Conservation (phyloP, 1,140 invertebrate genomes). For the Drosophila mayri region DNA sequence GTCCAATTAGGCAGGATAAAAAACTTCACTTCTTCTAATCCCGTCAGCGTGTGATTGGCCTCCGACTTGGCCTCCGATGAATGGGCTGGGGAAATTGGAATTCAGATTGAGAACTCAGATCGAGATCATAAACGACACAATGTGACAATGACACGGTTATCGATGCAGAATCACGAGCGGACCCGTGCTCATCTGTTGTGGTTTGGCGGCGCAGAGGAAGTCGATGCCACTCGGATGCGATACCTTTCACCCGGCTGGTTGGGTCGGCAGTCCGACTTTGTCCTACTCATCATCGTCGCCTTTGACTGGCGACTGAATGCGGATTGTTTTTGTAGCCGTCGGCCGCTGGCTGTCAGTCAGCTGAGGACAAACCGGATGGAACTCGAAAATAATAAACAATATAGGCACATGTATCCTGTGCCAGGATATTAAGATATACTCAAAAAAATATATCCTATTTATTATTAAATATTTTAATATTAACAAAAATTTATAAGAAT, state of each 20-base stretch:
- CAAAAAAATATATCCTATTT: constrained; percentile 37
- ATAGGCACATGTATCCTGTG: constrained; percentile 73
- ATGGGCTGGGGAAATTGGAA: constrained; percentile 16
- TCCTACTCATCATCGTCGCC: constrained; percentile 47
- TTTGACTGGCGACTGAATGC: constrained; percentile 20
- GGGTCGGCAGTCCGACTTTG: constrained; percentile 47
- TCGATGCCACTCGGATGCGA: constrained; percentile 11
- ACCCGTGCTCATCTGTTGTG: constrained; percentile 55
- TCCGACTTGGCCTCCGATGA: constrained; percentile 30
- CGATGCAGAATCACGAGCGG: constrained; percentile 41
- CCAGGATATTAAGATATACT: constrained; percentile 68
- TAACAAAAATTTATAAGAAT: background rate
- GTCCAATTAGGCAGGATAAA: constrained; percentile 71
- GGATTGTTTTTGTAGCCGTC: constrained; percentile 61
- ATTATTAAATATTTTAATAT: background rate
- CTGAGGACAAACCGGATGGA: constrained; percentile 73
- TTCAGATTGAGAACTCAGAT: constrained; percentile 45
- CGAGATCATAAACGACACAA: constrained; percentile 61
- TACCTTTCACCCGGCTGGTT: constrained; percentile 19
- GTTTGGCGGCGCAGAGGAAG: constrained; percentile 63
- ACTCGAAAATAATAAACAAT: constrained; percentile 78
- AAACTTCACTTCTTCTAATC: constrained; percentile 65
- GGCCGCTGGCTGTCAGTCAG: constrained; percentile 57
- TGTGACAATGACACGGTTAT: constrained; percentile 84
- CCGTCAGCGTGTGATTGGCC: constrained; percentile 79